phyloP scores from a whole-genome alignment of 1,140 invertebrate species.

The Phenacoccus solenopsis region DNA sequence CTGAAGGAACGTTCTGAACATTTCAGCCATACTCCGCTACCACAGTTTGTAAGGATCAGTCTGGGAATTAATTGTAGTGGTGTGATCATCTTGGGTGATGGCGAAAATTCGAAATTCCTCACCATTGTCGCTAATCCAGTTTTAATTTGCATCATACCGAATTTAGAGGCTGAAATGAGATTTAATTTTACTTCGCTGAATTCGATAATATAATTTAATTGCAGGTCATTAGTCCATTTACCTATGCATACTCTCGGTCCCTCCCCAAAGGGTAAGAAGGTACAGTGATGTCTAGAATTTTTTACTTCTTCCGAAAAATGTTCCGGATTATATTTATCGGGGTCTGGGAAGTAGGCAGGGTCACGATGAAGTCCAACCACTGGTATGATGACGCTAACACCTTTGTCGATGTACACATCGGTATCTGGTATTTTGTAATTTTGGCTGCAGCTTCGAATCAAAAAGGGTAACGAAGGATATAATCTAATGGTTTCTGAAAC shows the following conservation, averaged over 20 bases:
- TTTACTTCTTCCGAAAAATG: slow-evolving; percentile 33
- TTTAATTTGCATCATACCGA: slow-evolving; percentile 36
- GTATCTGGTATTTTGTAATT: slow-evolving; percentile 38
- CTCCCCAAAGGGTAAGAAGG: slow-evolving; percentile 44
- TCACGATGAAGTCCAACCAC: slow-evolving; percentile 43
- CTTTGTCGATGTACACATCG: slow-evolving; percentile 34
- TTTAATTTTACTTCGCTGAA: no score
- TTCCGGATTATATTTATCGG: slow-evolving; percentile 44
- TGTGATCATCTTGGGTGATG: not conserved
- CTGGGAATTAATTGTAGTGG: not conserved
- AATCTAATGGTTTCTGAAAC: slow-evolving; percentile 41
- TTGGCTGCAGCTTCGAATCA: slow-evolving; percentile 39
- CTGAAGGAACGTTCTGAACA: not conserved
- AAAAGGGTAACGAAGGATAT: slow-evolving; percentile 37
- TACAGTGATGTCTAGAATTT: slow-evolving; percentile 33
- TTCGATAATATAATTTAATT: not conserved
- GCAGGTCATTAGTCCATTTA: slow-evolving; percentile 27
- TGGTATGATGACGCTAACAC: slow-evolving; percentile 34
- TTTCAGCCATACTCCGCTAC: not conserved
- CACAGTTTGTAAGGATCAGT: slow-evolving; percentile 1
- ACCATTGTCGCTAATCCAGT: slow-evolving; percentile 30
- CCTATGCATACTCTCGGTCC: slow-evolving; percentile 45
- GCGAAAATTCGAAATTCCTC: slow-evolving; percentile 10
- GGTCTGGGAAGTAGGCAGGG: slow-evolving; percentile 40
- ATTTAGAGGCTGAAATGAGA: slow-evolving; percentile 30